Evolutionary conservation across 2,888 invertebrate species (phyloP).

Genomic region (Ommatoiulus sabulosus): DNA sequence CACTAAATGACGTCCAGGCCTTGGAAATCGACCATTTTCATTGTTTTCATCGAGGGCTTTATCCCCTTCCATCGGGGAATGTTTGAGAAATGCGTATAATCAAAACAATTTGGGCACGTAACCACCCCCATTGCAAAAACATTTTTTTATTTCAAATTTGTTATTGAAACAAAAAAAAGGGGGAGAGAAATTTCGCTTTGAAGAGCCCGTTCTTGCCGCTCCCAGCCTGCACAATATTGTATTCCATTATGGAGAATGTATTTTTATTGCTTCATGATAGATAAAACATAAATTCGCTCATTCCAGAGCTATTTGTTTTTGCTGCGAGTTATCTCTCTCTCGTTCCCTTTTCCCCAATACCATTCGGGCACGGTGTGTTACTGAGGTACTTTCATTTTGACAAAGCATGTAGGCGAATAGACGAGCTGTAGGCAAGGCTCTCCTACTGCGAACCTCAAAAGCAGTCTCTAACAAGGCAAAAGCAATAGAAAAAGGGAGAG

Average conservation of each 20-base stretch:
- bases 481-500: conserved; percentile 40
- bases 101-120: conserved; percentile 17
- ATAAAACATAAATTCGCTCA: conserved; percentile 43
- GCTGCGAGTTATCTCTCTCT: conserved; percentile 37
- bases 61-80: not conserved
- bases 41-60: not conserved
- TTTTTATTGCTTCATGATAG: conserved; percentile 40
- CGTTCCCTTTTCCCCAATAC: not conserved
- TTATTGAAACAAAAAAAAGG: not conserved
- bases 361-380: not conserved
- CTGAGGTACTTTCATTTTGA: conserved; percentile 10
- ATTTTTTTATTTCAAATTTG: not conserved
- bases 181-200: not conserved
- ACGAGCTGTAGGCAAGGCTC: conserved; percentile 13
- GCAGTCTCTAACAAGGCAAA: conserved; percentile 37
- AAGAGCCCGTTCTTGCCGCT: not conserved
- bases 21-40: not conserved
- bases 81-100: not conserved
- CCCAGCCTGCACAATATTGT: not conserved
- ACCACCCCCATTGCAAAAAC: conserved; percentile 12
- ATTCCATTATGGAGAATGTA: conserved; percentile 43
- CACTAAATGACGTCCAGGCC: not conserved
- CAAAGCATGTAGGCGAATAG: conserved; percentile 39
- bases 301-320: conserved; percentile 40
- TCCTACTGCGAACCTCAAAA: conserved; percentile 33